Base-by-base conservation (phyloP, 2,113 vertebrate species). In the Sylvilagus bachmani region DNA sequence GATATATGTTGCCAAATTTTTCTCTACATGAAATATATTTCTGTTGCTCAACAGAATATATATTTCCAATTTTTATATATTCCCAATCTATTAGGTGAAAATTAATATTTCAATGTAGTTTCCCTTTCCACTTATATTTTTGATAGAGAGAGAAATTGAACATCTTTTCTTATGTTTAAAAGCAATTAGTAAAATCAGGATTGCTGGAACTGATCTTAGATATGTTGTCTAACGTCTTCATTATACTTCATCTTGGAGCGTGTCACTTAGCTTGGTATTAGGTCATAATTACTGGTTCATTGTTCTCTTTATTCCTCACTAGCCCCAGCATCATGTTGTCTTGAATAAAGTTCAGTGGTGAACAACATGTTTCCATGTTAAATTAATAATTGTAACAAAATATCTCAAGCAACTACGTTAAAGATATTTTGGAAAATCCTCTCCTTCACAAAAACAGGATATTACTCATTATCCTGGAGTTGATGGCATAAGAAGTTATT, bases 1-100 rank as follows among this genome's bases (percentile, higher is more conserved):
- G 44, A 66, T 55, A 86, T 29, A 93, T 27, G 9, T 61, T 66
- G 17, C 53, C 21, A 25, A 61, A 22, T 44, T 88, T 90, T 77
- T 25, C 31, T 89, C n/a, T 53, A 69, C 19, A 5, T 17, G 11
- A 70, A 67, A 14, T 51, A n/a, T 21, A 36, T 80, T 81, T 96
- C 53, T 33, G 64, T 62, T 55, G 36, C 22, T 77, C 21, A 55
- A 29, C 10, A 95, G 27, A 86, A 25, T 89, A 64, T 89, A 64
- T 25, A 78, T 82, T 49, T 67, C 73, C 29, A 93, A 55, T 64
- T 58, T 71, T 88, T 71, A 93, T 33, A 88, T 51, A 64, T 24
- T 69, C 16, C 61, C 10, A 86, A 10, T 31, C 10, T 24, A 58
- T 55, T 88, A 90, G 14, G 6, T 82, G 10, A 69, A 88, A 88